Evolutionary conservation across 2,797 vertebrate genomes (phyloP), one percentile per base, ranked within the genome.

Genomic region (Chelonia mydas): DNA sequence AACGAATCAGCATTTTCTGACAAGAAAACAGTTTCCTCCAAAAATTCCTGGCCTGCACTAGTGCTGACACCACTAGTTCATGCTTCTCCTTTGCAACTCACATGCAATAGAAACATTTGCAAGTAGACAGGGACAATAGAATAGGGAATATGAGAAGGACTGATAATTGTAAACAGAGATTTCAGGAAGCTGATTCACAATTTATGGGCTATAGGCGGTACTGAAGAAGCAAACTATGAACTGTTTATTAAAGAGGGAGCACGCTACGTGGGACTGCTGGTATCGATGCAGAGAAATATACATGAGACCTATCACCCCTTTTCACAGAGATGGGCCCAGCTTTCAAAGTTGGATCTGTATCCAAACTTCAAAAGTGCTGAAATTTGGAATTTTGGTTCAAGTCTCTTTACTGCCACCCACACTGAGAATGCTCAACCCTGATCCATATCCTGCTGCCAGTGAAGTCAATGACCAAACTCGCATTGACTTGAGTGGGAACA

Each of bases 1-100:
- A 72, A 72, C 9, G 10, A 41, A 41, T 72, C 37, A 41, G n/a
- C 37, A 72, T 72, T 72, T 72, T 37, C 37, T 12, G n/a, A 37
- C 11, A 37, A 72, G 28, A 25, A 72, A 72, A 23, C 19, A 11
- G 17, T 21, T 41, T 72, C 21, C 37, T 41, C 68, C 37, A 72
- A 72, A 72, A 23, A 23, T 72, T 72, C 19, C 5, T 23, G 21
- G 41, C 68, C 19, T 72, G 37, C 37, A 23, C 68, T 41, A 41
- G 86, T 95, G 94, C 83, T 95, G 82, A 55, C 27, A 94, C 90
- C 55, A 90, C 91, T 93, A 89, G 51, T 93, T 90, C 92, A 87
- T 94, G 95, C 94, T 92, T 97, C 95, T 92, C 96, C 88, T 83
- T 61, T 79, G 95, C 88, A 92, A 89, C 95, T 90, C 95, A 93